A percentile compares a stretch with the other conserved stretches of the same genome.
Conservation (phyloP, 2,113 vertebrate species). For the Speoplatyrhinus poulsoni region DNA sequence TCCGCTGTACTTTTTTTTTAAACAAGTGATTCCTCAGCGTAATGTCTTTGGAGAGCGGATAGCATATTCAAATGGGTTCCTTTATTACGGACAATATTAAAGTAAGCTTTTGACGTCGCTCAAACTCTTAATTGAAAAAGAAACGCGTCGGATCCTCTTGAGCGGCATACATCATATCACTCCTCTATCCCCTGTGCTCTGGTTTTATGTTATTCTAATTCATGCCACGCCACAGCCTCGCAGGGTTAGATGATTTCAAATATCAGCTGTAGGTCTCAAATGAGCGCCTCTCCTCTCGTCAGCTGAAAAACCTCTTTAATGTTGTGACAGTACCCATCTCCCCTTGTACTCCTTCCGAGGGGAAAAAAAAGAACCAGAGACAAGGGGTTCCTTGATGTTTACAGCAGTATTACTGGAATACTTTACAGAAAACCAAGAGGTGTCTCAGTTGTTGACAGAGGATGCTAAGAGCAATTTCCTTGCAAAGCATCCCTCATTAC, state of each 20-base stretch:
- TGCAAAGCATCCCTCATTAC: conserved; percentile 59
- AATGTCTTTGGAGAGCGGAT: conserved; percentile 66
- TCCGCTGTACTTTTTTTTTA: conserved; percentile 41
- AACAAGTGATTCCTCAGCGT: conserved; percentile 66
- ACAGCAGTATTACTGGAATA: conserved; percentile 43
- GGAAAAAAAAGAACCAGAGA: conserved; percentile 20
- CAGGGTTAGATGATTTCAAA: conserved; percentile 59
- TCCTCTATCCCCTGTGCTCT: conserved; percentile 66
- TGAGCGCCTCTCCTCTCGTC: conserved; percentile 44
- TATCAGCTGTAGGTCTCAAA: conserved; percentile 49
- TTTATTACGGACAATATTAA: conserved; percentile 72
- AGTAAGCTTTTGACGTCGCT: conserved; percentile 65
- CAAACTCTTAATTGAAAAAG: conserved; percentile 70
- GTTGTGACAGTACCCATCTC: conserved; percentile 38
- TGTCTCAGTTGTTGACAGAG: conserved; percentile 57
- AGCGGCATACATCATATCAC: conserved; percentile 73
- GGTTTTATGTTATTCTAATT: conserved; percentile 78
- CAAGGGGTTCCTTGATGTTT: conserved; percentile 31
- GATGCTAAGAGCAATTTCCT: conserved; percentile 53
- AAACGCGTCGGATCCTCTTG: conserved; percentile 73
- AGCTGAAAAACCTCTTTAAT: conserved; percentile 43
- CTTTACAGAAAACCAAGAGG: conserved; percentile 36
- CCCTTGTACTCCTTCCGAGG: conserved; percentile 21
- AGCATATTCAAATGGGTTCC: conserved; percentile 77
- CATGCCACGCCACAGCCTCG: conserved; percentile 71